These are phyloP conservation scores for Daphoenositta chrysoptera DNA, from an alignment of 2,113 vertebrate species.

Conservation along the genomic window DNA sequence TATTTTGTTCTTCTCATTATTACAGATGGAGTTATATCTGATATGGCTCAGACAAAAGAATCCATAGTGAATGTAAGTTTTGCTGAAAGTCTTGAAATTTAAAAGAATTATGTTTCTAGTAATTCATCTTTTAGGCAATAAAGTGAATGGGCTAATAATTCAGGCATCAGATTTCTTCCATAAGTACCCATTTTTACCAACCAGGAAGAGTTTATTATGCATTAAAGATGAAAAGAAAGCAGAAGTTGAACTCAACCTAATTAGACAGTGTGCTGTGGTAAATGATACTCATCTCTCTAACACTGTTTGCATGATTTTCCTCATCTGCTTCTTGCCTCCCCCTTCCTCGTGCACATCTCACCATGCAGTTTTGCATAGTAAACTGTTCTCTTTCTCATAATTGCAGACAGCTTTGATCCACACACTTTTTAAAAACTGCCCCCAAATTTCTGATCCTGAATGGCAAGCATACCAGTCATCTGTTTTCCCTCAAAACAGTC, in stretches of 20 bases:
- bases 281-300: not conserved
- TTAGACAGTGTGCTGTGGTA: not conserved
- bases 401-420: not conserved
- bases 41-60: slow-evolving; percentile 96
- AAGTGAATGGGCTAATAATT: not conserved
- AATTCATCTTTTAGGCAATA: not conserved
- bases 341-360: not conserved
- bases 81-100: not conserved
- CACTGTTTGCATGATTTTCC: not conserved
- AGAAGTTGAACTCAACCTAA: not conserved
- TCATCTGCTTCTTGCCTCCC: not conserved
- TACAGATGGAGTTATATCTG: slow-evolving; percentile 94
- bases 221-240: not conserved
- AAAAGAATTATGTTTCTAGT: not conserved
- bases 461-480: not conserved
- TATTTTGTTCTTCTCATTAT: slow-evolving; percentile 95
- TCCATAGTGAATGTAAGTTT: slow-evolving; percentile 90
- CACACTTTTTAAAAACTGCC: not conserved
- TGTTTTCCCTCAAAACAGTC: not conserved
- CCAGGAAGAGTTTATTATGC: not conserved
- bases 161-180: not conserved
- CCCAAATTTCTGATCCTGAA: not conserved
- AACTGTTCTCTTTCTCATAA: not conserved
- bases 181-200: not conserved
- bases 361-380: not conserved